Base-by-base conservation (phyloP, 1,140 invertebrate genomes). In the Oncopodura yosiiana region DNA sequence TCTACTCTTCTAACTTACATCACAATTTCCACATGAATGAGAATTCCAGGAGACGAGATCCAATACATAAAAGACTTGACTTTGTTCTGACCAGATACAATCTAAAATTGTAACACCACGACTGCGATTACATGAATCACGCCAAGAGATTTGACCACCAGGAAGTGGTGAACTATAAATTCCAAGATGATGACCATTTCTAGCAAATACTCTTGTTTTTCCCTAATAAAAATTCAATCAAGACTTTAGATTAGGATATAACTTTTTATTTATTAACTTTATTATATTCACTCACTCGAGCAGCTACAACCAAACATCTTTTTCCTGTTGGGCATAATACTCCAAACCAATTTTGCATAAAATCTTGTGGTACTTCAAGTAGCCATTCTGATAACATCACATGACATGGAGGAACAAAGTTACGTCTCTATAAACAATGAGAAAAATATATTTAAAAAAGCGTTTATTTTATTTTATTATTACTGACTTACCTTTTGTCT, bases 331-430 rank as follows among this genome's bases (percentile, higher is more conserved):
- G 92, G 71, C 86, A 91, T 0, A 84, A 75, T 27, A 89, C 77
- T 55, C 89, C 75, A n/a, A 80, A 68, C 89, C 91, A 96, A 44
- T 85, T 79, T 8, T 78, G 70, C 26, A 77, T 64, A 63, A 93
- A 80, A 71, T 90, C 82, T 49, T 76, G 71, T 14, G 92, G 92
- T 41, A 83, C 78, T 62, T 94, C 87, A 2, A 84, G 70, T 67
- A 96, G 73, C 91, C 91, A 96, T 70, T 95, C 92, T 1, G 91
- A 94, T 23, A 86, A 66, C 87, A 87, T 87, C 14, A 55, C 26
- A 16, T 30, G 44, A 38, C 26, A 48, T 30, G 53, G 53, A 12
- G 45, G 12, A 0, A 24, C 27, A 19, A 26, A 43, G 37, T 24
- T 14, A 30, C 49, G 27, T 19, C 37, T 49, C 57, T 54, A 34